These are phyloP conservation scores for Actinemys pallida DNA, from an alignment of 2,113 vertebrate genomes.

Conservation along the genomic window DNA sequence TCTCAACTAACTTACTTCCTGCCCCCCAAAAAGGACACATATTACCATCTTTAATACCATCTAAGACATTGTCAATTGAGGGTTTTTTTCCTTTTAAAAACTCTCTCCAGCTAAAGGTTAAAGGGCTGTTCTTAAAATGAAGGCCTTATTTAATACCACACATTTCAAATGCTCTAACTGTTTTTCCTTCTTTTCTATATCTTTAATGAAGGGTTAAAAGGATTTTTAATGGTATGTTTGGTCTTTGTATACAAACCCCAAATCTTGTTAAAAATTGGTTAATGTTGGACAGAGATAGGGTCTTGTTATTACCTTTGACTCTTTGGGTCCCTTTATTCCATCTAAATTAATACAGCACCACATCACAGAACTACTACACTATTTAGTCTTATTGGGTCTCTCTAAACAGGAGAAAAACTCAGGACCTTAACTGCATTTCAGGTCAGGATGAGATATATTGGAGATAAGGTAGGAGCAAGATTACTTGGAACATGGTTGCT, in stretches of 20 bases:
- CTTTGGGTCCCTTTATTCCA: too few species aligned
- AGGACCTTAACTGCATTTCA: neutral
- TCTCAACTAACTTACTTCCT: neutral
- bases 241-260: neutral
- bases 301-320: neutral
- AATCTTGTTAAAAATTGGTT: neutral
- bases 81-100: neutral
- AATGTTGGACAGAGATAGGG: neutral
- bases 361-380: neutral
- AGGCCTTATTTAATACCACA: neutral
- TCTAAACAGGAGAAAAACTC: neutral
- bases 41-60: neutral
- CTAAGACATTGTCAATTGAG: neutral
- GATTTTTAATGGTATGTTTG: neutral
- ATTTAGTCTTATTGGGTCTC: neutral
- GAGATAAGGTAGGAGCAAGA: neutral
- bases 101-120: neutral
- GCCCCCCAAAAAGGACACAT: neutral
- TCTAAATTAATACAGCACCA: too few species aligned
- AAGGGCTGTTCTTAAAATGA: neutral
- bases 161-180: neutral
- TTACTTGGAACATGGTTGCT: neutral
- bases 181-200: neutral
- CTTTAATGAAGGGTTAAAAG: neutral
- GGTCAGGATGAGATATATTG: neutral